Base-by-base conservation (phyloP, 2,888 invertebrate genomes). In the Hanleya hanleyi region DNA sequence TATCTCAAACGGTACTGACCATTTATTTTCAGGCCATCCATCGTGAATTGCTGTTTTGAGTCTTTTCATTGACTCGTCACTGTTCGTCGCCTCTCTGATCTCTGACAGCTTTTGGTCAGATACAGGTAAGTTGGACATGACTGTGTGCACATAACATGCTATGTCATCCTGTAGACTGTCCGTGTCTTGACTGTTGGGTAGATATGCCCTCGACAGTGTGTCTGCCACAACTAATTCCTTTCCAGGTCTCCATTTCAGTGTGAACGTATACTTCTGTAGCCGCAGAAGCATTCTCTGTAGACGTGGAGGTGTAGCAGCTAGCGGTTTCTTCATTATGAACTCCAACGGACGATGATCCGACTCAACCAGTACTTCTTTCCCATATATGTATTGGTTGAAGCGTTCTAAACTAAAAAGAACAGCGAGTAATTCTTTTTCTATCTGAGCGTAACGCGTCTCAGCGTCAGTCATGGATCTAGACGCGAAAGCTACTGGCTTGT, bases 91-190 rank as follows among this genome's bases (percentile, higher is more conserved):
- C 12, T 51, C 15, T 68, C 66, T 41, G 22, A 80, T 68, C 29
- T 75, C 71, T 26, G 70, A 29, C 5, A 78, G 69, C 68, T 75
- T 77, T 26, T 64, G 38, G 47, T 75, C 74, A 68, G 65, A 75
- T 18, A 74, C 67, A n/a, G 72, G 76, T 33, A 77, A 49, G 18
- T 41, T 74, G 12, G 62, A 18, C 37, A 71, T 41, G 1, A 80
- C 57, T 4, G 69, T 68, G 67, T 80, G 75, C 18, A 80, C 73
- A 62, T 76, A 74, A 32, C 51, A 35, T 29, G 76, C 72, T 35
- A 76, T 69, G 15, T 64, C 74, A 49, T 57, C 57, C 26, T 57
- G 57, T 26, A 29, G 29, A 22, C 22, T 22, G 9, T 22, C 57
- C 9, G 15, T 18, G 29, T 57, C 22, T 7, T 57, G 22, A 15